A percentile compares a stretch with the other conserved stretches of the same genome.
Evolutionary conservation across 2,113 vertebrate genomes (phyloP).

Genomic region (Addax nasomaculatus): DNA sequence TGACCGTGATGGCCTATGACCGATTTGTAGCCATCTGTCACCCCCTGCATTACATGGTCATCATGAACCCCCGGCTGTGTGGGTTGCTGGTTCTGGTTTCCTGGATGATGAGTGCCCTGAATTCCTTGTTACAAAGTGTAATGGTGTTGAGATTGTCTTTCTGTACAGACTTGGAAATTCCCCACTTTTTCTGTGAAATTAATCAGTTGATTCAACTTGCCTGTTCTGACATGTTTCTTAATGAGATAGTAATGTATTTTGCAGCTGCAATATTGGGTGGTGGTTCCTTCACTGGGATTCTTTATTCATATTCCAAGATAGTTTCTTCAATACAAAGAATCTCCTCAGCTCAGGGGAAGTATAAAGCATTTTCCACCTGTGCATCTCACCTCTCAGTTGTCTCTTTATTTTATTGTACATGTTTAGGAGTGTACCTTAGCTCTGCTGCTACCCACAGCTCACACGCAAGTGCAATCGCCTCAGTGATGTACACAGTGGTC

Average conservation of each 20-base stretch:
- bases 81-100: neutral
- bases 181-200: conserved; percentile 38
- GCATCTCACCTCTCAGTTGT: neutral
- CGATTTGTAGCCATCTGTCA: neutral
- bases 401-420: neutral
- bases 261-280: neutral
- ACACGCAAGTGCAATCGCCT: neutral
- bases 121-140: neutral
- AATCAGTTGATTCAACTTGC: conserved; percentile 21
- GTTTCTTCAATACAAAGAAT: neutral
- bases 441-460: neutral
- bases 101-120: neutral
- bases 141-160: neutral
- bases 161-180: neutral
- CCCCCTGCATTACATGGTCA: neutral
- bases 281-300: neutral
- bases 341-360: neutral
- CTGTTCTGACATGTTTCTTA: conserved; percentile 32
- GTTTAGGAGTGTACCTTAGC: neutral
- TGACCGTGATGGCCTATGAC: neutral
- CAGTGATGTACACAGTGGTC: neutral
- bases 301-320: conserved; percentile 17
- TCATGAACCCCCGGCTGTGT: neutral
- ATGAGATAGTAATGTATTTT: neutral
- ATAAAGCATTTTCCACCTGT: neutral